These are phyloP conservation scores for Nerophis ophidion DNA, from an alignment of 2,113 vertebrate genomes.

Conservation along the genomic window DNA sequence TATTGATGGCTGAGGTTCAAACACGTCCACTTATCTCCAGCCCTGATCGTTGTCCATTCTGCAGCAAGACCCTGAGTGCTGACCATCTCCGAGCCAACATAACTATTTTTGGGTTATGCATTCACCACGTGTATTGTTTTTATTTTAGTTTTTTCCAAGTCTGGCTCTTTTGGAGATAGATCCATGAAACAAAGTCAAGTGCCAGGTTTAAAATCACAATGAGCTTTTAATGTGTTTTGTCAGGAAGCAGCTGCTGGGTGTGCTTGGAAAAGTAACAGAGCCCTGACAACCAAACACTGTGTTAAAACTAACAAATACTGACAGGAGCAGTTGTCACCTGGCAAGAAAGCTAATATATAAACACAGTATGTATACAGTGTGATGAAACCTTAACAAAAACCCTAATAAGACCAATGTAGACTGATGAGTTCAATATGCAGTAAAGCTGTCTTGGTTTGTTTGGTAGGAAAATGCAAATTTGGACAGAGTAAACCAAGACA, in stretches of 20 bases:
- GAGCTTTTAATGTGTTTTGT: not conserved
- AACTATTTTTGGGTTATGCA: not conserved
- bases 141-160: not conserved
- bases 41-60: not conserved
- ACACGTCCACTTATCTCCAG: not conserved
- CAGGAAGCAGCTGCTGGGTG: not conserved
- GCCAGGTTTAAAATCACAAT: too few species aligned
- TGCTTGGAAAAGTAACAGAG: not conserved
- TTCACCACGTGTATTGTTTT: not conserved
- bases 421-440: too few species aligned
- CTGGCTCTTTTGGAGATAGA: not conserved
- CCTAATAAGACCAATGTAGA: not conserved
- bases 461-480: too few species aligned
- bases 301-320: not conserved
- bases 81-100: not conserved
- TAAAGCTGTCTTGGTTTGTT: not conserved
- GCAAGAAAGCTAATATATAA: not conserved
- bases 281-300: not conserved
- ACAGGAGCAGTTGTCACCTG: not conserved
- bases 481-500: too few species aligned
- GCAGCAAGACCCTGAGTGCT: not conserved
- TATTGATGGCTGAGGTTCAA: slow-evolving; percentile 7
- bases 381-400: not conserved
- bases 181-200: too few species aligned
- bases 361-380: too few species aligned